A percentile compares a stretch with the other conserved stretches of the same genome.
Conservation (phyloP, 2,113 vertebrate genomes). For the Nanorana parkeri region DNA sequence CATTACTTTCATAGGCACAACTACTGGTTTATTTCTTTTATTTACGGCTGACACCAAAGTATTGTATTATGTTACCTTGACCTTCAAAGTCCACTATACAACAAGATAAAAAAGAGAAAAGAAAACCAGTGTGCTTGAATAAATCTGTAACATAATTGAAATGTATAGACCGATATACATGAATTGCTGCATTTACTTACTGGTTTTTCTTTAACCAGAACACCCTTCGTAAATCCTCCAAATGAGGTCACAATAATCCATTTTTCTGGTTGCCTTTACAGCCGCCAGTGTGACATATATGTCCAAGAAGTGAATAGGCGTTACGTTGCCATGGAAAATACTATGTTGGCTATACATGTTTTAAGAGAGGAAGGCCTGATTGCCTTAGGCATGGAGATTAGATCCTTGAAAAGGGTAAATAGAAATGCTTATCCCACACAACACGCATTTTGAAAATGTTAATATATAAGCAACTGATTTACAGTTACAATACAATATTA, state of each 20-base stretch:
- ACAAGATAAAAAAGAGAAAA: neutral
- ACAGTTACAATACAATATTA: neutral
- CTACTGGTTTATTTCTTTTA: too few species aligned
- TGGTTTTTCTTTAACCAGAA: neutral
- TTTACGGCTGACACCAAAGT: neutral
- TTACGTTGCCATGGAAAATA: constrained; percentile 52
- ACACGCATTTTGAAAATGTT: constrained; percentile 27
- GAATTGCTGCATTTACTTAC: constrained; percentile 16
- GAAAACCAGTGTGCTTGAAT: too few species aligned
- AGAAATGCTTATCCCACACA: constrained; percentile 39
- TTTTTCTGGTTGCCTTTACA: constrained; percentile 41
- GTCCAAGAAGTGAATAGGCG: constrained; percentile 44
- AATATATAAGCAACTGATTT: neutral
- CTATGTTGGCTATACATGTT: constrained; percentile 40
- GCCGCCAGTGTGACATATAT: constrained; percentile 49
- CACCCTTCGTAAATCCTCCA: constrained; percentile 34
- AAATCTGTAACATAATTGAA: neutral
- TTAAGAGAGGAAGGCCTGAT: constrained; percentile 44
- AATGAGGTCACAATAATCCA: constrained; percentile 52
- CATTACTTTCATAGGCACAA: too few species aligned
- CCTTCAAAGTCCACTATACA: neutral
- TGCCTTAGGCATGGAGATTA: constrained; percentile 55
- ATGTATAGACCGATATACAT: neutral
- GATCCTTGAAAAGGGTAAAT: constrained; percentile 25
- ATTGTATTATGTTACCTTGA: neutral